Percentiles rank a stretch among this genome's conserved stretches.
Evolutionary conservation across 64 coral and sea anemone species (phyloP).

Genomic region (Stichodactyla helianthus): DNA sequence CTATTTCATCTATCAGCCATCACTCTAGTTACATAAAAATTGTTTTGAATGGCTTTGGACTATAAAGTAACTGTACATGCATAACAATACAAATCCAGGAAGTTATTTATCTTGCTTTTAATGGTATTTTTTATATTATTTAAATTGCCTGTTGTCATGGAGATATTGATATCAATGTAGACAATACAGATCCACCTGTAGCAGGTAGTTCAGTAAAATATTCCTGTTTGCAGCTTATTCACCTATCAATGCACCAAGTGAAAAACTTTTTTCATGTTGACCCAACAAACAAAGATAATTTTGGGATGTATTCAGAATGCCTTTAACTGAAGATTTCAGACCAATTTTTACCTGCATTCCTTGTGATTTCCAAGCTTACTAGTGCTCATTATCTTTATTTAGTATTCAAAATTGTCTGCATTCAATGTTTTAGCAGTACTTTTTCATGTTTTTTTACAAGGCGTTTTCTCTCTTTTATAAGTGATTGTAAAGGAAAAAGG

Average conservation of each 20-base stretch:
- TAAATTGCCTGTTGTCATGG: background rate
- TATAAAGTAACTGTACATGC: no score
- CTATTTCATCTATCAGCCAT: no score
- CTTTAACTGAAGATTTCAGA: background rate
- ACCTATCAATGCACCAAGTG: no score
- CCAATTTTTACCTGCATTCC: background rate
- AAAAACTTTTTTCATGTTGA: no score
- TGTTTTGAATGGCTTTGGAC: no score
- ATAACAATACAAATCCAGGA: no score
- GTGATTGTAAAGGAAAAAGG: background rate
- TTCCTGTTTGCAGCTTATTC: background rate
- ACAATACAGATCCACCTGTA: background rate
- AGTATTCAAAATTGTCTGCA: background rate
- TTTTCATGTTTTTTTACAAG: background rate
- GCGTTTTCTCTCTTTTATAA: background rate
- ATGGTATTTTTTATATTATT: background rate
- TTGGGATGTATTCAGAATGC: background rate
- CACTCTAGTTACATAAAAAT: no score
- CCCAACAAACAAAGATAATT: background rate
- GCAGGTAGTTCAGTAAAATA: background rate
- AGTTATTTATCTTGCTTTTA: background rate
- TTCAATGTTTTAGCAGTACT: background rate
- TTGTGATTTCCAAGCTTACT: background rate
- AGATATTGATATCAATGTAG: background rate
- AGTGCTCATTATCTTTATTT: background rate